Evolutionary conservation across 2,888 invertebrate genomes (phyloP).

Genomic region (Drosophila eohydei): DNA sequence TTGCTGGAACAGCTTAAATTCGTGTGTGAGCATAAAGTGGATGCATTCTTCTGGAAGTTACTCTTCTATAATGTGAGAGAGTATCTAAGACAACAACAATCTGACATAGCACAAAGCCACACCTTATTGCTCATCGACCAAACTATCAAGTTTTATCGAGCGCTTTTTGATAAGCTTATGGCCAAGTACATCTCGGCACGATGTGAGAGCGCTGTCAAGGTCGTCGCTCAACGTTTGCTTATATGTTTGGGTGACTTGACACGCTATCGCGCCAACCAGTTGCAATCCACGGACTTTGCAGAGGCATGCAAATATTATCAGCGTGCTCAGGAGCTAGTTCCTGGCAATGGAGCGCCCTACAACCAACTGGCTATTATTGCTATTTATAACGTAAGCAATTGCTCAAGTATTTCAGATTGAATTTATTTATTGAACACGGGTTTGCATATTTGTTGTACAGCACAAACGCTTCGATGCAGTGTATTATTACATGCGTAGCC

Average conservation of each 20-base stretch:
- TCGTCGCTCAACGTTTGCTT: conserved; percentile 94
- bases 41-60: conserved; percentile 96
- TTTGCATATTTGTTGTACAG: conserved; percentile 85
- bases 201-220: conserved; percentile 90
- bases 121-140: conserved; percentile 88
- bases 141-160: conserved; percentile 91
- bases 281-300: conserved; percentile 72
- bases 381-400: conserved; percentile 85
- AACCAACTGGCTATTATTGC: conserved; percentile 97
- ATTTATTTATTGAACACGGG: background rate
- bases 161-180: conserved; percentile 90
- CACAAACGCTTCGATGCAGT: conserved; percentile 97
- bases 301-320: conserved; percentile 94
- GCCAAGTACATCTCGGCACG: conserved; percentile 88
- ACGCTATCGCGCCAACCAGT: conserved; percentile 92
- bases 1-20: conserved; percentile 93
- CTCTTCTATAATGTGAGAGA: conserved; percentile 95
- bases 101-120: conserved; percentile 89
- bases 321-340: conserved; percentile 96
- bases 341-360: conserved; percentile 97
- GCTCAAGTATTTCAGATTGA: background rate
- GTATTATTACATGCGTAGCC: conserved; percentile 97
- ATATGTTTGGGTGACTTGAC: conserved; percentile 96
- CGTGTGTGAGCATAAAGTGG: conserved; percentile 94
- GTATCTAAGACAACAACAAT: conserved; percentile 88